Conservation (phyloP, 1,140 invertebrate genomes). For the Helicorthomorpha holstii region DNA sequence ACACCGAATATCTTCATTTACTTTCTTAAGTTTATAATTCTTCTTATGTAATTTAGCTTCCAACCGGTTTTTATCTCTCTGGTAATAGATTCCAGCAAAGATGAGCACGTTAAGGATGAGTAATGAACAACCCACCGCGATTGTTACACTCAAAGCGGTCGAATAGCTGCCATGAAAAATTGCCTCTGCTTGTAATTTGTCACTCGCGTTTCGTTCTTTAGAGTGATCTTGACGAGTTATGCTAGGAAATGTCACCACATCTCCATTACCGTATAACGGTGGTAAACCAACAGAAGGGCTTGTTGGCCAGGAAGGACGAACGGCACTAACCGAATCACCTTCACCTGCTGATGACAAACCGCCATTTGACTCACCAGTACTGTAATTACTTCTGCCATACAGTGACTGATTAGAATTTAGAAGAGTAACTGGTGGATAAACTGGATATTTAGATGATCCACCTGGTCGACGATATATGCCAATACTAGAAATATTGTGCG, state of each 20-base stretch:
- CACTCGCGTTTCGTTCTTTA: neutral
- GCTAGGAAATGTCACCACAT: neutral
- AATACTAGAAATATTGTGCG: constrained; percentile 60
- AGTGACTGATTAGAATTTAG: neutral
- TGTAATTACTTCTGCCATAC: too few species aligned
- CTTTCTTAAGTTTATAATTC: constrained; percentile 25
- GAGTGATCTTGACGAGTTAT: too few species aligned
- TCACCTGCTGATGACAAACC: too few species aligned
- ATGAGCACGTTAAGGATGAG: constrained; percentile 79
- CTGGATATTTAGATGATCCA: neutral
- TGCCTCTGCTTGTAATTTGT: constrained; percentile 5
- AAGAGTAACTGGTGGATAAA: neutral
- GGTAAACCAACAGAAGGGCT: neutral
- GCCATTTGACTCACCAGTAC: too few species aligned
- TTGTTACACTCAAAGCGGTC: constrained; percentile 73
- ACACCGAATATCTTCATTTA: neutral
- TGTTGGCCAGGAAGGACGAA: neutral
- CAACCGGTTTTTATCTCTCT: constrained; percentile 62
- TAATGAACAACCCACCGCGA: constrained; percentile 82
- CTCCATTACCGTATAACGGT: neutral
- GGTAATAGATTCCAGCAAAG: constrained; percentile 85
- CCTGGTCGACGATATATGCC: constrained; percentile 43
- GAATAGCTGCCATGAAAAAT: constrained; percentile 73
- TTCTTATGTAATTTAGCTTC: constrained; percentile 60
- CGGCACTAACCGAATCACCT: too few species aligned